Evolutionary conservation across 1,140 invertebrate genomes (phyloP).

Genomic region (Prorops nasuta): DNA sequence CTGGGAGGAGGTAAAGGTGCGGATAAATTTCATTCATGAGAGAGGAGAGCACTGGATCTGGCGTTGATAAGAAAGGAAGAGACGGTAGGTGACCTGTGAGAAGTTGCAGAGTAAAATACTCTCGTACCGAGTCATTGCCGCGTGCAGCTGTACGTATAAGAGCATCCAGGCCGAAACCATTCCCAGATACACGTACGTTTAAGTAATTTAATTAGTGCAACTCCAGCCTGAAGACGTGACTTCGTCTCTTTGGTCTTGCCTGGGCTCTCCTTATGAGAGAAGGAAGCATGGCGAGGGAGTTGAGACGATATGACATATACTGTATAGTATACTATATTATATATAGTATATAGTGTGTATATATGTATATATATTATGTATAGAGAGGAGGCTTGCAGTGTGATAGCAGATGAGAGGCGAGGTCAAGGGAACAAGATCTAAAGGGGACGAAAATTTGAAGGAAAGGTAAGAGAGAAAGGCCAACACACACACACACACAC

Average conservation of each 20-base stretch:
- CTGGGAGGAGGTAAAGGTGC: no score
- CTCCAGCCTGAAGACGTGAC: slow-evolving; percentile 46
- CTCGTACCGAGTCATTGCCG: no score
- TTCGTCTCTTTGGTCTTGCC: slow-evolving; percentile 42
- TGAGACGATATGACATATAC: no score
- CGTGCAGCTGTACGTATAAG: no score
- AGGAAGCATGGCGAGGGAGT: slow-evolving; percentile 2
- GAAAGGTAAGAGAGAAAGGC: slow-evolving; percentile 11
- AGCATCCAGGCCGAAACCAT: slow-evolving; percentile 22
- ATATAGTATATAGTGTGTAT: no score
- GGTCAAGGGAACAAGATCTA: slow-evolving; percentile 27
- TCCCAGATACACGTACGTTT: slow-evolving; percentile 48
- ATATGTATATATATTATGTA: slow-evolving; percentile 17
- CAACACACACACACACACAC: no score
- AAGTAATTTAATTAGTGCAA: slow-evolving; percentile 53
- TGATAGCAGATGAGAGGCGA: slow-evolving; percentile 27
- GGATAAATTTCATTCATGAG: no score
- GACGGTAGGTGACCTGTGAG: no score
- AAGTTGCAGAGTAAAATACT: neutral
- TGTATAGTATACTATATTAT: no score
- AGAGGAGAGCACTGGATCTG: no score
- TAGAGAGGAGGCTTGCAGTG: slow-evolving; percentile 26
- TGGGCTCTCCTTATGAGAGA: slow-evolving; percentile 16
- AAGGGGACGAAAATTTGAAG: slow-evolving; percentile 17
- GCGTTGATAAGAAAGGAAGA: no score